These are phyloP conservation scores for Cylindroiulus punctatus DNA, from an alignment of 2,888 invertebrate species.

Conservation along the genomic window DNA sequence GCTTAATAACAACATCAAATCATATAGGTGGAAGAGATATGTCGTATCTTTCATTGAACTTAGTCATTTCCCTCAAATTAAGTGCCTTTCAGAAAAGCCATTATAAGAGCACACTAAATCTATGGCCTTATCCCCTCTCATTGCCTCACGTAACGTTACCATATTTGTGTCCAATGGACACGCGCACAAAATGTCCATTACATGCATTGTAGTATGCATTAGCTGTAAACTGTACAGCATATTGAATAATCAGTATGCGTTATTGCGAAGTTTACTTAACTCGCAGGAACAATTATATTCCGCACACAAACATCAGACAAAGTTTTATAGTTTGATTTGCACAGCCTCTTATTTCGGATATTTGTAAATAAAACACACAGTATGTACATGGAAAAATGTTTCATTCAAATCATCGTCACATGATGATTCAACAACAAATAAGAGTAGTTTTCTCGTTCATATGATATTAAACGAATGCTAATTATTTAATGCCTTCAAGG, in stretches of 20 bases:
- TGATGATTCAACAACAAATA: too few species aligned
- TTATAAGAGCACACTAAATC: not conserved
- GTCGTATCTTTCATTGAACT: not conserved
- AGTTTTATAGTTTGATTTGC: too few species aligned
- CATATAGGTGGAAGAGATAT: slow-evolving; percentile 15
- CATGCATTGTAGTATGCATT: not conserved
- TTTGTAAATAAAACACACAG: too few species aligned
- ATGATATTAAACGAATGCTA: too few species aligned
- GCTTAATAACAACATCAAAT: not conserved
- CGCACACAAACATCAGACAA: too few species aligned
- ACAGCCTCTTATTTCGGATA: too few species aligned
- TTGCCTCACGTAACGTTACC: not conserved
- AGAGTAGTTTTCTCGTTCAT: too few species aligned
- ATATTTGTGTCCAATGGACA: not conserved
- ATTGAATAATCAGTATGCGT: not conserved
- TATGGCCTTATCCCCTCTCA: not conserved
- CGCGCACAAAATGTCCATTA: not conserved
- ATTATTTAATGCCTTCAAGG: too few species aligned
- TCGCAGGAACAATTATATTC: too few species aligned
- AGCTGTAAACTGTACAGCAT: not conserved
- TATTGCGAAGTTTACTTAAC: not conserved
- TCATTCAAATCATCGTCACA: too few species aligned
- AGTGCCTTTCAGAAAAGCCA: not conserved
- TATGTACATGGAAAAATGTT: too few species aligned
- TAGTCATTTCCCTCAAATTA: not conserved